phyloP scores from a whole-genome alignment of 1,140 invertebrate species.

The Acromyrmex charruanus region DNA sequence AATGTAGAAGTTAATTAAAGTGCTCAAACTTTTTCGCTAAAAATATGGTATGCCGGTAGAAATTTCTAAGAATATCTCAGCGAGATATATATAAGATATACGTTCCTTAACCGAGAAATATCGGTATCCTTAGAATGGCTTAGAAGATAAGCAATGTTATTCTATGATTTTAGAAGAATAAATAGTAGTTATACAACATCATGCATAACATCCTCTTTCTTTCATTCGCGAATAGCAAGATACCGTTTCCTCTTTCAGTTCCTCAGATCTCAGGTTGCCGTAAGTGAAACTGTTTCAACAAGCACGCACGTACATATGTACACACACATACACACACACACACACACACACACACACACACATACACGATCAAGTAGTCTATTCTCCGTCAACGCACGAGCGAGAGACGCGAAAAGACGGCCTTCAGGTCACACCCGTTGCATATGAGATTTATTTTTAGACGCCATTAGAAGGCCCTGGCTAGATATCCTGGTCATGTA shows the following conservation, averaged over 20 bases:
- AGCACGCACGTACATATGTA: background rate
- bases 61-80: conserved; percentile 15
- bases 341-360: background rate
- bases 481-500: conserved; percentile 29
- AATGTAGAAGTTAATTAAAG: background rate
- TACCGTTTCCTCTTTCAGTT: background rate
- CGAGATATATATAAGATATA: background rate
- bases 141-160: background rate
- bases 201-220: conserved; percentile 1
- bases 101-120: background rate
- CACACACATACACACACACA: background rate
- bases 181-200: background rate
- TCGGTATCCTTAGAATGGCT: background rate
- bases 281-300: background rate
- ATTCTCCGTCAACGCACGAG: background rate
- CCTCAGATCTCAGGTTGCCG: background rate
- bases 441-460: conserved; percentile 67
- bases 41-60: conserved; percentile 12
- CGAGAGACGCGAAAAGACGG: conserved; percentile 28
- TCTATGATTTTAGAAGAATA: background rate
- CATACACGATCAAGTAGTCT: background rate
- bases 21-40: background rate
- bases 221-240: background rate
- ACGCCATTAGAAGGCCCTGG: conserved; percentile 34
- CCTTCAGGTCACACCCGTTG: conserved; percentile 49